These are phyloP conservation scores for Montipora capricornis DNA, from an alignment of 64 coral and sea anemone species.

Conservation along the genomic window DNA sequence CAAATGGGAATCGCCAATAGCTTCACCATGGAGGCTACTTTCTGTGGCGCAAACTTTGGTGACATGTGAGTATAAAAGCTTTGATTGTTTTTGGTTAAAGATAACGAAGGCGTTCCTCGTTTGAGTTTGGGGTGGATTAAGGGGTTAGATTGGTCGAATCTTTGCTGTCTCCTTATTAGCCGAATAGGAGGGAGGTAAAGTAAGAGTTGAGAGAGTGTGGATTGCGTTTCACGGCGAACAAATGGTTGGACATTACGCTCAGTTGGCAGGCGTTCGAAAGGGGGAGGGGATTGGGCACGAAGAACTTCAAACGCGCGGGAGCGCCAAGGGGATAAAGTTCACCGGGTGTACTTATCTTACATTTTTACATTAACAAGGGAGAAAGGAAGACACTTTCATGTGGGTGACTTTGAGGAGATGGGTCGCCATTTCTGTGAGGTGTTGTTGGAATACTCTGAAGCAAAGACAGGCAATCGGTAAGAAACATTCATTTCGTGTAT, in stretches of 20 bases:
- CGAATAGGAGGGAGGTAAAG: too few relatives aligned
- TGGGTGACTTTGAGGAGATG: constrained; percentile 94
- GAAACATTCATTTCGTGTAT: background rate
- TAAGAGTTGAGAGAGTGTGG: too few relatives aligned
- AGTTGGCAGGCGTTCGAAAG: too few relatives aligned
- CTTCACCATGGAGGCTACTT: constrained; percentile 98
- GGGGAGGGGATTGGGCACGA: too few relatives aligned
- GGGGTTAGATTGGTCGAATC: background rate
- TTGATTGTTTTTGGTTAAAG: background rate
- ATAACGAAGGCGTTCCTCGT: background rate
- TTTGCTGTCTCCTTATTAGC: too few relatives aligned
- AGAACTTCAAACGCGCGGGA: too few relatives aligned
- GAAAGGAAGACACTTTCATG: constrained; percentile 92
- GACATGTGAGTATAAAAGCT: constrained; percentile 83
- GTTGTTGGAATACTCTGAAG: constrained; percentile 89
- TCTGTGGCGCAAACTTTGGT: constrained; percentile 96
- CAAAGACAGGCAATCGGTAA: constrained; percentile 83
- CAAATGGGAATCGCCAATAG: constrained; percentile 96
- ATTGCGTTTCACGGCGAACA: too few relatives aligned
- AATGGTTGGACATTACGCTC: too few relatives aligned
- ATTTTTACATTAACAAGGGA: constrained; percentile 39
- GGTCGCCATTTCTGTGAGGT: constrained; percentile 97
- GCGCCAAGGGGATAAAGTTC: too few relatives aligned
- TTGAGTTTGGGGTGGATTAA: background rate
- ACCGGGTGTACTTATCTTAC: too few relatives aligned